Evolutionary conservation across 2,888 invertebrate genomes (phyloP).

Genomic region (Epistrophe eligans): DNA sequence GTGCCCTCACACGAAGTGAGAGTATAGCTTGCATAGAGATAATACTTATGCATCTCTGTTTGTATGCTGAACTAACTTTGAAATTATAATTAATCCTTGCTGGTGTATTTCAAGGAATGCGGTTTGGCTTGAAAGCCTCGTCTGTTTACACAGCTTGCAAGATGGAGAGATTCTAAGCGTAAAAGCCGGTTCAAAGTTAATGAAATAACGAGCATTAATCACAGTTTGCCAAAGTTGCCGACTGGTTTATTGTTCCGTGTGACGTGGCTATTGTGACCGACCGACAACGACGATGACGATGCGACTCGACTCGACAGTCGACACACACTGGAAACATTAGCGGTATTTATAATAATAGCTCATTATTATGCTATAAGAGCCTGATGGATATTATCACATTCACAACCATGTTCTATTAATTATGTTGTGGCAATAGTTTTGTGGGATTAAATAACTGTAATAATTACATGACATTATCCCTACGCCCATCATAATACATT

Average conservation of each 20-base stretch:
- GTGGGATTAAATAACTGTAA: slow-evolving; percentile 70
- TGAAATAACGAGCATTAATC: slow-evolving; percentile 72
- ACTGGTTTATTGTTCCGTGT: slow-evolving; percentile 12
- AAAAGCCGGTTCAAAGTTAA: slow-evolving; percentile 66
- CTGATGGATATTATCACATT: slow-evolving; percentile 69
- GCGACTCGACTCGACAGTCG: no score
- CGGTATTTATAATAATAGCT: slow-evolving; percentile 49
- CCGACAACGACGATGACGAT: no score
- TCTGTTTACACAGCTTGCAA: slow-evolving; percentile 14
- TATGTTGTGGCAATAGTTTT: slow-evolving; percentile 72
- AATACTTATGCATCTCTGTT: not conserved
- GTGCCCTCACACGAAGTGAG: not conserved
- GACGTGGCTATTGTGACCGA: not conserved
- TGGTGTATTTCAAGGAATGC: slow-evolving; percentile 40
- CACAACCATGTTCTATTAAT: slow-evolving; percentile 67
- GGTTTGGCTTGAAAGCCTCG: slow-evolving; percentile 34
- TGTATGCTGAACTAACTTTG: slow-evolving; percentile 46
- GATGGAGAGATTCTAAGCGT: slow-evolving; percentile 17
- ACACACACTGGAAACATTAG: not conserved
- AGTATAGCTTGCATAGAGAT: not conserved
- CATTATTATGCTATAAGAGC: slow-evolving; percentile 60
- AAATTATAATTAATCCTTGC: slow-evolving; percentile 60
- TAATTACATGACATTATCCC: slow-evolving; percentile 67
- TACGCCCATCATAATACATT: not conserved
- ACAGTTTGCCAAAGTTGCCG: slow-evolving; percentile 66